Evolutionary conservation across 1,140 invertebrate species (phyloP).

Genomic region (Sipha flava): DNA sequence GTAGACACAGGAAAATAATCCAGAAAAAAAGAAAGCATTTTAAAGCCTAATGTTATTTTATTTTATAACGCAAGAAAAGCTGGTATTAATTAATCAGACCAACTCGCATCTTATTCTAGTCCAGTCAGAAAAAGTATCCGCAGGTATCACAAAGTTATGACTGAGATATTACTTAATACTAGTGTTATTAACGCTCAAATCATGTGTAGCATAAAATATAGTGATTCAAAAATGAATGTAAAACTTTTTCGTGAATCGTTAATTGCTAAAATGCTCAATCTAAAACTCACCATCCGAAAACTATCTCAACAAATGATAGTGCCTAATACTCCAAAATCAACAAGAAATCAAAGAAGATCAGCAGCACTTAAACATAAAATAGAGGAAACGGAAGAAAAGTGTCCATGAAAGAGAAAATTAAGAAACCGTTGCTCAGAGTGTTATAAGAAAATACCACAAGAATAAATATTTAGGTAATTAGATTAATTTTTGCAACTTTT

Average conservation of each 20-base stretch:
- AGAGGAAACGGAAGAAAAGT: not conserved
- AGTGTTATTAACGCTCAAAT: not conserved
- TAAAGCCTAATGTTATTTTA: conserved; percentile 6
- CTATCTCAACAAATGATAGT: not conserved
- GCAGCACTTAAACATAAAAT: not conserved
- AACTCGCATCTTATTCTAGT: not conserved
- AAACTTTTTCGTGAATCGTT: not conserved
- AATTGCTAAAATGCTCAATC: not conserved
- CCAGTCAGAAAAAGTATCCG: not conserved
- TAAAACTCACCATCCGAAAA: not conserved
- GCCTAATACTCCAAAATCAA: not conserved
- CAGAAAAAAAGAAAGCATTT: conserved; percentile 12
- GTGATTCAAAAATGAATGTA: not conserved
- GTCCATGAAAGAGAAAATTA: not conserved
- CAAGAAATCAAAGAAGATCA: not conserved
- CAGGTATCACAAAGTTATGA: not conserved
- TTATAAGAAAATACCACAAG: not conserved
- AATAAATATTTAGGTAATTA: not conserved
- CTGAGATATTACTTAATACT: not conserved
- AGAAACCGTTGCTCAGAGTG: not conserved
- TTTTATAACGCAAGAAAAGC: conserved; percentile 14
- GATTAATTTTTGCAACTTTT: no score
- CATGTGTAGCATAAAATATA: not conserved
- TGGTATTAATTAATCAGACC: conserved; percentile 5
- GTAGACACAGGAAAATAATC: not conserved